Evolutionary conservation across 2,888 invertebrate species (phyloP).

Genomic region (Rhagonycha fulva): DNA sequence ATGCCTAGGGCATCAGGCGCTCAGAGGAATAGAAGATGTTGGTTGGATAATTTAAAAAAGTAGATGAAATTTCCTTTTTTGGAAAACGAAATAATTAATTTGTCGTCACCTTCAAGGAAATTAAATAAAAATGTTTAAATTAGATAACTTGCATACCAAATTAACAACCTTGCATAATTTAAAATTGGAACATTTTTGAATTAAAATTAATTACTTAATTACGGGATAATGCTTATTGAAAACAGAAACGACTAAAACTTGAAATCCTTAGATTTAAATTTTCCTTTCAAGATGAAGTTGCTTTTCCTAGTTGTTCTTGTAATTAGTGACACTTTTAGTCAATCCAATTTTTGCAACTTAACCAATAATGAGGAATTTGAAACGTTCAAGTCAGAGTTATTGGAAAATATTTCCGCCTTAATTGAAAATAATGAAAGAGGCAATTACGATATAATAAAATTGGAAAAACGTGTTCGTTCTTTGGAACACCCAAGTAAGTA

Average conservation of each 20-base stretch:
- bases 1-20: not conserved
- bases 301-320: not conserved
- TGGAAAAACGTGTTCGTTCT: constrained; percentile 68
- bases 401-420: not conserved
- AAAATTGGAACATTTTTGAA: not conserved
- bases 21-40: not conserved
- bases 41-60: not conserved
- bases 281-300: not conserved
- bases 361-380: constrained; percentile 54
- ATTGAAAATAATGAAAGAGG: constrained; percentile 5
- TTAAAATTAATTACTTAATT: not conserved
- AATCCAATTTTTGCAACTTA: not conserved
- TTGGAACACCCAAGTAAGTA: constrained; percentile 70
- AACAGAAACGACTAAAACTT: not conserved
- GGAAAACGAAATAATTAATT: too few relatives aligned
- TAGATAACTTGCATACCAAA: not conserved
- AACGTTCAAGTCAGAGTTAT: not conserved
- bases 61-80: not conserved
- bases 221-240: not conserved
- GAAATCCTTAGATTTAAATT: not conserved
- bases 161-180: constrained; percentile 6
- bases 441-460: constrained; percentile 52
- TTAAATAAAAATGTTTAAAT: not conserved
- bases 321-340: not conserved
- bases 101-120: not conserved